Percentiles rank a stretch among this genome's conserved stretches.
Evolutionary conservation across 2,797 vertebrate species (phyloP).

Genomic region (Cetoscarus ocellatus): DNA sequence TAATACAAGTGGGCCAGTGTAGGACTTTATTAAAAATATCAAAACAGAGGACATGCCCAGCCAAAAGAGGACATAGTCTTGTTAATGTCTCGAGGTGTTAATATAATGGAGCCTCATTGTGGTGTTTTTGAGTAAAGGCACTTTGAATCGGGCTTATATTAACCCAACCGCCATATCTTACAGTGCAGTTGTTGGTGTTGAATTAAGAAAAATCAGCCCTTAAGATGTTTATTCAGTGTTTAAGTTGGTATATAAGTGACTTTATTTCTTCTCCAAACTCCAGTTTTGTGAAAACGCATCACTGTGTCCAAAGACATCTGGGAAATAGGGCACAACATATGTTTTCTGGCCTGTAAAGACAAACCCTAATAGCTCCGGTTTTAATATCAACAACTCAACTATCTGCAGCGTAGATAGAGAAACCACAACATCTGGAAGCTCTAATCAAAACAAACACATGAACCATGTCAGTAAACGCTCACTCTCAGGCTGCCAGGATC

Average conservation of each 20-base stretch:
- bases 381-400: conserved; percentile 61
- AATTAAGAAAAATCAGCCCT: no score
- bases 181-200: no score
- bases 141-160: no score
- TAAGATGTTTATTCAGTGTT: not conserved
- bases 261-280: not conserved
- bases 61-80: no score
- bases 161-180: no score
- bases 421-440: conserved; percentile 66
- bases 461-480: conserved; percentile 52
- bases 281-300: conserved; percentile 8
- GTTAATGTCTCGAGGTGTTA: no score
- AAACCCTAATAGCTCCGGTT: conserved; percentile 34
- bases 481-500: conserved; percentile 32
- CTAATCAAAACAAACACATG: conserved; percentile 62
- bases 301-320: conserved; percentile 12
- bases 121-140: no score
- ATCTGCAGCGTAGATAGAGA: conserved; percentile 41
- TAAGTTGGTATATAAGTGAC: not conserved
- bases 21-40: no score
- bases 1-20: no score
- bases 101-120: no score
- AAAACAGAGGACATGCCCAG: no score
- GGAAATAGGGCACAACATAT: conserved; percentile 1
- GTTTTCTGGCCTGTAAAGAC: conserved; percentile 18